These are phyloP conservation scores for Piliocolobus tephrosceles DNA, from an alignment of 2,113 vertebrate species.

Conservation along the genomic window DNA sequence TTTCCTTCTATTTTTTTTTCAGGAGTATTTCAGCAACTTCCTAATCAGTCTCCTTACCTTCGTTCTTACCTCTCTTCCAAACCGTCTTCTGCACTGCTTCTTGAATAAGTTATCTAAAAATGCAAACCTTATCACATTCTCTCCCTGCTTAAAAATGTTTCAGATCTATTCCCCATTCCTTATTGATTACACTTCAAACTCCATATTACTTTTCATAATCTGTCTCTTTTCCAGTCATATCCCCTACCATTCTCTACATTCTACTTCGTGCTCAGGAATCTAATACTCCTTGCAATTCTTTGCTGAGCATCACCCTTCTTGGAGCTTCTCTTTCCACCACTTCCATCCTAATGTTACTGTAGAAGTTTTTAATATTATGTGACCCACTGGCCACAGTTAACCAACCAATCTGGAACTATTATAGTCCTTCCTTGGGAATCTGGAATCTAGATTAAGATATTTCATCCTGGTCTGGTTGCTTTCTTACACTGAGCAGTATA, in stretches of 20 bases:
- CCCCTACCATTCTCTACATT: not conserved
- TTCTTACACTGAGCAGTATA: slow-evolving; percentile 45
- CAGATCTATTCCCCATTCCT: not conserved
- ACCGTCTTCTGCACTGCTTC: not conserved
- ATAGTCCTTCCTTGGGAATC: slow-evolving; percentile 17
- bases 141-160: not conserved
- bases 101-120: slow-evolving; percentile 32
- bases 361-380: not conserved
- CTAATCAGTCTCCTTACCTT: not conserved
- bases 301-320: not conserved
- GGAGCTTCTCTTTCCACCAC: not conserved
- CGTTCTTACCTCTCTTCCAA: not conserved
- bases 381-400: not conserved
- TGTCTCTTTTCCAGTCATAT: not conserved
- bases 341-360: not conserved
- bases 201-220: not conserved
- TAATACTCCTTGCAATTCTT: not conserved
- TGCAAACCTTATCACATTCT: not conserved
- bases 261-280: not conserved
- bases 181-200: not conserved
- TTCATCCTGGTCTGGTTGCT: not conserved
- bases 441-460: slow-evolving; percentile 31
- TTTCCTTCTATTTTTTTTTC: not conserved
- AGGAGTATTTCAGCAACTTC: not conserved
- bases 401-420: not conserved